Conservation (phyloP, 2,888 invertebrate species). For the Agrilus cyanescens region DNA sequence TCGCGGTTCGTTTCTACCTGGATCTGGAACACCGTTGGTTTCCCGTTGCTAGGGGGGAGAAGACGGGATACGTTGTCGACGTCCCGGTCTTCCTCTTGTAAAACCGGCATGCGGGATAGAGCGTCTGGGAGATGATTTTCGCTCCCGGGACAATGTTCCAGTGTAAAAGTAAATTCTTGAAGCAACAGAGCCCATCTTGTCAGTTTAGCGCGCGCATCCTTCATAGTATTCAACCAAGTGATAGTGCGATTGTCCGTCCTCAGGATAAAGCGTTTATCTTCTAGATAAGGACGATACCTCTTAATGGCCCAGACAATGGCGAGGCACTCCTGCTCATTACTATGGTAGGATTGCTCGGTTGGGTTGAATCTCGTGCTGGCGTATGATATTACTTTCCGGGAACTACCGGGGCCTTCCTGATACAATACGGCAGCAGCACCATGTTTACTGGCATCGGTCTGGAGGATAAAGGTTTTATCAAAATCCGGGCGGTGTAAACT, state of each 20-base stretch:
- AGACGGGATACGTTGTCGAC: neutral
- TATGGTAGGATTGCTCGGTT: conserved; percentile 14
- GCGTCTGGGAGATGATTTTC: conserved; percentile 15
- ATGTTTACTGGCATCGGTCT: conserved; percentile 16
- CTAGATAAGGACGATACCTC: conserved; percentile 15
- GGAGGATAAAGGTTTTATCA: conserved; percentile 12
- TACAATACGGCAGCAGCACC: conserved; percentile 19
- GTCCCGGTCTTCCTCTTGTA: neutral
- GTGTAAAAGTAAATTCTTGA: conserved; percentile 13
- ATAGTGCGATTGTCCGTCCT: conserved; percentile 17
- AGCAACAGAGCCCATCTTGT: conserved; percentile 14
- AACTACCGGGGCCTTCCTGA: conserved; percentile 9
- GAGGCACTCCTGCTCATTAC: conserved; percentile 19
- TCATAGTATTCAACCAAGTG: conserved; percentile 12
- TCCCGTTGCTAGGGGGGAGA: neutral
- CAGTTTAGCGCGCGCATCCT: conserved; percentile 10
- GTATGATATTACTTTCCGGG: conserved; percentile 12
- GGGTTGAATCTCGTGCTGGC: conserved; percentile 12
- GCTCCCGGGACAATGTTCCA: conserved; percentile 18
- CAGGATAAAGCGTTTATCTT: conserved; percentile 15
- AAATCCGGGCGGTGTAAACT: conserved; percentile 13
- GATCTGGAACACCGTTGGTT: too few species aligned
- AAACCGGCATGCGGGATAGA: conserved; percentile 10
- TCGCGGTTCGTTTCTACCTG: too few species aligned
- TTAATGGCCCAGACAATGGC: conserved; percentile 19